Evolutionary conservation across 1,140 invertebrate genomes (phyloP), one percentile per base, ranked within the genome.

Genomic region (Cotesia vestalis): DNA sequence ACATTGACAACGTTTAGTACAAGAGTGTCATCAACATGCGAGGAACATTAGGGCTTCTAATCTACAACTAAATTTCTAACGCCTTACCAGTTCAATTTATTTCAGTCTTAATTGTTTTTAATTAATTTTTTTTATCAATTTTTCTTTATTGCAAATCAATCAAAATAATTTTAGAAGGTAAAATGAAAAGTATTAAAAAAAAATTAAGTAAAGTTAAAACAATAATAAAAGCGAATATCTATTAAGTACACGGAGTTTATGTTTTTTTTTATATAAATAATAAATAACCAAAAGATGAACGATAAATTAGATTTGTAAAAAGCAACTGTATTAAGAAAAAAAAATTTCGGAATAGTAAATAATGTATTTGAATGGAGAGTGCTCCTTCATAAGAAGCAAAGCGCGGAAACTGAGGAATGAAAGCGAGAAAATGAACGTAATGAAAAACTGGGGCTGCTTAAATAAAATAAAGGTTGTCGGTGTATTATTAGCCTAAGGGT

Each of bases 391-490:
- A 27, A 57, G n/a, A 52, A 66, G 52, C 57, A 27, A 27, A 27
- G 69, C 38, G 59, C 60, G 59, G 66, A 66, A 36, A 66, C 60
- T 57, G 60, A 38, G 17, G 73, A 69, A 75, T 76, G 66, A 69
- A 77, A 79, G 79, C 80, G 81, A 77, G 80, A 78, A 73, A 83
- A 84, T 81, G 81, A 84, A 83, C 75, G 78, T 86, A 86, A 86
- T 86, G 83, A 86, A 86, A 86, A 86, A 86, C 80, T 80, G 79
- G 79, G 78, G 81, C 80, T 81, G 83, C 81, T 85, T 86, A 86
- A 86, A 86, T 86, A 86, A 86, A 86, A 84, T 86, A 85, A 82
- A 85, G 80, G 80, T 82, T 83, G 81, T 83, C 79, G 79, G 80
- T 81, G 79, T 84, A 83, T 85, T 86, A 84, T 85, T 82, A 79